Evolutionary conservation across 1,140 invertebrate genomes (phyloP), one percentile per base, ranked within the genome.

Genomic region (Pissodes strobi): DNA sequence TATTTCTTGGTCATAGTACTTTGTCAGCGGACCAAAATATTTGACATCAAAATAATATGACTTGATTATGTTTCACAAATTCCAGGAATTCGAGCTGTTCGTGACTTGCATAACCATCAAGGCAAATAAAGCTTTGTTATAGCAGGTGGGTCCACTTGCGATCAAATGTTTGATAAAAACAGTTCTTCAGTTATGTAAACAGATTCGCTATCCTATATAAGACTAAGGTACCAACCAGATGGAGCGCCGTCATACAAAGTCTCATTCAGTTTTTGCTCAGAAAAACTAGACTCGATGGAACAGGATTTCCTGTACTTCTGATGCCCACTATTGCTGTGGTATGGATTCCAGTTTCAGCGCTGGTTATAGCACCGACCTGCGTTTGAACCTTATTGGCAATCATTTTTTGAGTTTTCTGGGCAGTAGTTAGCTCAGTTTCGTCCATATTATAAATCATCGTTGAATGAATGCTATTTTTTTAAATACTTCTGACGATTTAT

Each of bases 81-180:
- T 59, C 37, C 22, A 66, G 59, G 17, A 62, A 18, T 46, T 65
- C 48, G 9, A 68, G 21, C 21, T 49, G 41, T 66, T 62, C 67
- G 45, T 76, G 75, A 22, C 71, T 74, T 23, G 38, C 27, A 62
- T 76, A 72, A 13, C 71, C 71, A 69, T 78, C n/a, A n/a, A n/a
- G n/a, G n/a, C 66, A 39, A 76, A 43, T 13, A 78, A 66, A 59
- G 72, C 69, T 51, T 51, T 51, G n/a, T 51, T 2, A 3, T 51
- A 12, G 48, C 18, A 51, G 21, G 21, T 23, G 18, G 48, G 9
- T 43, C 9, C 39, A 43, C 5, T 6, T 13, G 6, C 6, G 6
- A 34, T n/a, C 6, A 34, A 34, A 43, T 43, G 9, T 43, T 17
- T 12, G 39, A 17, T 12, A 10, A n/a, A n/a, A n/a, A n/a, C 39